These are phyloP conservation scores for Drosophila pseudoananassae DNA, from an alignment of 1,140 invertebrate genomes.

Conservation along the genomic window DNA sequence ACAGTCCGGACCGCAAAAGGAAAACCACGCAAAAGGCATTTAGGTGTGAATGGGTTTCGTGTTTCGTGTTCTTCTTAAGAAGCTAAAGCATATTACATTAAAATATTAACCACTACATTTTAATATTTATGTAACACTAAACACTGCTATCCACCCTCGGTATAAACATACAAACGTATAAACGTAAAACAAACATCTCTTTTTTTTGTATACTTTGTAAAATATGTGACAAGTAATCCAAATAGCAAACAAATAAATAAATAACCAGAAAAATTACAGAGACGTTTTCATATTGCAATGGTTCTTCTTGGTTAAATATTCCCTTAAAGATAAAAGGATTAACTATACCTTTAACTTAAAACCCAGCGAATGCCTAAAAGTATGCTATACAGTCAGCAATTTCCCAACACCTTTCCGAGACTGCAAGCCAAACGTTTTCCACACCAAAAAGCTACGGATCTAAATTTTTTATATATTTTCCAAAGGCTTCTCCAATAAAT, in stretches of 20 bases:
- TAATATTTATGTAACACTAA: slow-evolving; percentile 76
- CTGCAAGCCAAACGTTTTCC: too few relatives aligned
- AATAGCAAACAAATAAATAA: slow-evolving; percentile 66
- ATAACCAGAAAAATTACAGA: slow-evolving; percentile 35
- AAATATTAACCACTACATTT: slow-evolving; percentile 66
- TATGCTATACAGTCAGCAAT: too few relatives aligned
- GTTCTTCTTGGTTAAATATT: not conserved
- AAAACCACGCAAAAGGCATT: slow-evolving; percentile 44
- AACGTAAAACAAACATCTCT: slow-evolving; percentile 30
- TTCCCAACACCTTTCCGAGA: too few relatives aligned
- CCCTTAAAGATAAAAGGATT: too few relatives aligned
- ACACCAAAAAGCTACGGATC: too few relatives aligned
- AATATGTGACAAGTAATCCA: slow-evolving; percentile 66
- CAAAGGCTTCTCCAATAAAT: too few relatives aligned
- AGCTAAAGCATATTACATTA: slow-evolving; percentile 50
- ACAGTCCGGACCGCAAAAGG: not conserved
- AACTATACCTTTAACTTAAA: too few relatives aligned
- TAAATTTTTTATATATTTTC: too few relatives aligned
- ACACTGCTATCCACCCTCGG: slow-evolving; percentile 39
- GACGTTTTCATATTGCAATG: not conserved
- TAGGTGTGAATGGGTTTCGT: slow-evolving; percentile 49
- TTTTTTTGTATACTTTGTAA: slow-evolving; percentile 78
- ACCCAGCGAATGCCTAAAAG: too few relatives aligned
- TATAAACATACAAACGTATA: slow-evolving; percentile 19
- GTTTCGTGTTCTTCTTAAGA: slow-evolving; percentile 30